phyloP scores from a whole-genome alignment of 2,888 invertebrate species.

The Nematopogon swammerdamellus region DNA sequence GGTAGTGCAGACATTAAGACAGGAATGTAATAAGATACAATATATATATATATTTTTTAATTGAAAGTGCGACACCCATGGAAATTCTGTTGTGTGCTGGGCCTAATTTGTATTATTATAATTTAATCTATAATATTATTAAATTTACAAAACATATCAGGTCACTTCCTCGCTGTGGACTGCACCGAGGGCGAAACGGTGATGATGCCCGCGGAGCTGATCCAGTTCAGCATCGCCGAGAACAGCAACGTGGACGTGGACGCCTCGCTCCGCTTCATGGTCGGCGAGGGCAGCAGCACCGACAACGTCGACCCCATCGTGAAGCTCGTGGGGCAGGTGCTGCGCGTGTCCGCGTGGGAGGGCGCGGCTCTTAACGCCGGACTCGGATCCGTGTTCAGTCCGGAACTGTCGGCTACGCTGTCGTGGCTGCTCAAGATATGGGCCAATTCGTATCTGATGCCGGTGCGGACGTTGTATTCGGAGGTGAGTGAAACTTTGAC shows the following conservation, averaged over 20 bases:
- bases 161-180: constrained; percentile 67
- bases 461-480: constrained; percentile 32
- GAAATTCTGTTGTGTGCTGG: no score
- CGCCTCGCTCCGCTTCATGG: constrained; percentile 38
- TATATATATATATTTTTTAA: no score
- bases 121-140: no score
- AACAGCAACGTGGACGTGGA: constrained; percentile 33
- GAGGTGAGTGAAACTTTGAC: constrained; percentile 35
- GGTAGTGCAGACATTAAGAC: no score
- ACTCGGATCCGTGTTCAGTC: constrained; percentile 65
- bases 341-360: constrained; percentile 74
- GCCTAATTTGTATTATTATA: no score
- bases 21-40: no score
- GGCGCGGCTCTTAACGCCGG: constrained; percentile 66
- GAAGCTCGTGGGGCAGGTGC: constrained; percentile 66
- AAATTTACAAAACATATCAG: no score
- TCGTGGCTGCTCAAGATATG: constrained; percentile 80
- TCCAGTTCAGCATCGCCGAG: constrained; percentile 59
- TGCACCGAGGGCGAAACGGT: constrained; percentile 64
- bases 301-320: constrained; percentile 55
- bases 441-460: constrained; percentile 69
- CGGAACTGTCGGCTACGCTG: constrained; percentile 72
- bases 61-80: no score
- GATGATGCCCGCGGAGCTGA: constrained; percentile 65
- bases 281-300: constrained; percentile 32